Evolutionary conservation across 2,113 vertebrate species (phyloP).

Genomic region (Bos javanicus): DNA sequence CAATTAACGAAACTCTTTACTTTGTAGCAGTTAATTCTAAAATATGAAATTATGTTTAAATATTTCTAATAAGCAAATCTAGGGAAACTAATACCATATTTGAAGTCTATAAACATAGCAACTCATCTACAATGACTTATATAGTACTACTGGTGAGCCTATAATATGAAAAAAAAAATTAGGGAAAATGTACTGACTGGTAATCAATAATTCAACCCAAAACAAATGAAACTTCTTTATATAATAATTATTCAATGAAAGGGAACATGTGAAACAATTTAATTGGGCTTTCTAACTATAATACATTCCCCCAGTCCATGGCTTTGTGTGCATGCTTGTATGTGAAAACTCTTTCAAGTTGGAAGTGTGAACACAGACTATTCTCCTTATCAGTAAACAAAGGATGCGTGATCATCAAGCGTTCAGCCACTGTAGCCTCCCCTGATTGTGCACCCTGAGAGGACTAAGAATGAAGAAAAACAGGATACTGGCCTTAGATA

Average conservation of each 20-base stretch:
- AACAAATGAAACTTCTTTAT: not conserved
- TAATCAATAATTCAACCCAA: not conserved
- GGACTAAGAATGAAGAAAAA: not conserved
- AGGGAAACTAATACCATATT: not conserved
- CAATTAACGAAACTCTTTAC: not conserved
- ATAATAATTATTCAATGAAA: not conserved
- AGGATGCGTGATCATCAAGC: not conserved
- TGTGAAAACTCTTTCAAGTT: not conserved
- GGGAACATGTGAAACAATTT: not conserved
- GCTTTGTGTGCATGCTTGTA: not conserved
- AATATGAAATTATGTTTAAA: conserved; percentile 23
- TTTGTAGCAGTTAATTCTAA: not conserved
- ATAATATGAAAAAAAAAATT: not conserved
- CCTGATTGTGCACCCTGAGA: not conserved
- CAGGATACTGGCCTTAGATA: not conserved
- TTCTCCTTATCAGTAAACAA: not conserved
- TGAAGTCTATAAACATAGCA: not conserved
- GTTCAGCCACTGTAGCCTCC: no score
- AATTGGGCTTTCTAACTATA: not conserved
- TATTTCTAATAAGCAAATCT: not conserved
- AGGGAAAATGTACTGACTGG: not conserved
- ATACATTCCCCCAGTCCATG: not conserved
- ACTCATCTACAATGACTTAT: not conserved
- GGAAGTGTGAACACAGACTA: not conserved
- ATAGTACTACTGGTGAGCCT: not conserved